phyloP scores from a whole-genome alignment of 2,113 vertebrate species.

The Mastomys natalensis region DNA sequence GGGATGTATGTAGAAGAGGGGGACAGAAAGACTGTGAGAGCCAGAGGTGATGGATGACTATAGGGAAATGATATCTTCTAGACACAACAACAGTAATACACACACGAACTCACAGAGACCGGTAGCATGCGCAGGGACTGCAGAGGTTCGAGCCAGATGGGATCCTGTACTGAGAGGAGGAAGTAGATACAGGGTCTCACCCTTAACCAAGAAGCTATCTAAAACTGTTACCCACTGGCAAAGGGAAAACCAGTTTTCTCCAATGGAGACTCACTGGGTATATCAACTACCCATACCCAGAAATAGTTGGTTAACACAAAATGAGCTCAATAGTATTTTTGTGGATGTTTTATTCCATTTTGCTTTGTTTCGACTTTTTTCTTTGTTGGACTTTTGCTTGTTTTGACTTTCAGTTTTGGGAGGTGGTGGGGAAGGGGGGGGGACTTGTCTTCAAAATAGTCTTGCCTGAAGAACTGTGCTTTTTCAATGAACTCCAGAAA shows the following conservation, averaged over 20 bases:
- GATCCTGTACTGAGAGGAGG: neutral
- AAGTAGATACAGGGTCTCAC: neutral
- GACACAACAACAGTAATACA: neutral
- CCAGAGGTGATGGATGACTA: neutral
- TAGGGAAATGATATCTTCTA: neutral
- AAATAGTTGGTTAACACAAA: neutral
- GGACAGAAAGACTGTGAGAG: neutral
- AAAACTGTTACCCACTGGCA: neutral
- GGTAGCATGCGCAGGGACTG: neutral
- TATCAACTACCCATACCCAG: neutral
- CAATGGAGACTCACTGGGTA: neutral
- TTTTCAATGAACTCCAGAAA: neutral
- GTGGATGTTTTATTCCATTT: neutral
- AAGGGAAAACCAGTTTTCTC: neutral
- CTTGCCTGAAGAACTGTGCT: neutral
- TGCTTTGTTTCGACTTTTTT: neutral
- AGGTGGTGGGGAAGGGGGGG: too few species aligned
- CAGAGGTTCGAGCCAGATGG: neutral
- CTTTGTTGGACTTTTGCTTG: neutral
- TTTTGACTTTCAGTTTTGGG: neutral
- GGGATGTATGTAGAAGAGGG: neutral
- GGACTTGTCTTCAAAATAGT: neutral
- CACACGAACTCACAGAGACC: neutral
- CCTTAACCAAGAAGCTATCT: neutral
- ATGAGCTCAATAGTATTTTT: neutral